Base-by-base conservation (phyloP, 2,888 invertebrate genomes). In the Trichogramma evanescens region DNA sequence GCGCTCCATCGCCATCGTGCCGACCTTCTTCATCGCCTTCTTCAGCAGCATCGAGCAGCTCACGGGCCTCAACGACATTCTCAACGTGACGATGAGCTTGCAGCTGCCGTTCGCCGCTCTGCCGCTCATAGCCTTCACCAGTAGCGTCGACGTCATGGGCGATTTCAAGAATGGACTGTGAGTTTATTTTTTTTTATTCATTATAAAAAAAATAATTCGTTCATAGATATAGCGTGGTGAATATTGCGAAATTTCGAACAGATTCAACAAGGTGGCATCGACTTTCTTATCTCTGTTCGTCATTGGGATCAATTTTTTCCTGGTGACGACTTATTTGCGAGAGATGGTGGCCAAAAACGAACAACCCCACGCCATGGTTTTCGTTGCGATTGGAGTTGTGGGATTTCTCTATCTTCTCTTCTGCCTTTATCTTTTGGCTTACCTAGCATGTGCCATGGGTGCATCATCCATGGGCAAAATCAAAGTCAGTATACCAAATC, bases 31-130 rank as follows among this genome's bases (percentile, higher is more conserved):
- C 63, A 80, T 89, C 50, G 88, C 89, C 1, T 83, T 85, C 71
- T 86, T 82, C 71, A 85, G 84, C 66, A 74, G 83, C 65, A 85
- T 91, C 69, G 79, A 85, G 51, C 84, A 89, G 68, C 78, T 92
- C 59, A 89, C 88, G 4, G 81, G 82, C 43, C 88, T 94, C 89
- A 94, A 94, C 76, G 93, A 93, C 73, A 79, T 89, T 49, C 78
- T 94, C 50, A 93, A 93, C 78, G 91, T 91, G 0, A 83, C 93
- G 9, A 92, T 93, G 91, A 87, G 89, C 66, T 79, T 93, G 39
- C 92, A 92, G 75, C 79, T 94, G 66, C 94, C 94, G 1, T 94
- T 94, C 74, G 93, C 93, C 1, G 85, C 89, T 3, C 82, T 94
- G 63, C 93, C 93, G 6, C 88, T 90, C 1, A 86, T 94, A 59